Base-by-base conservation (phyloP, 1,140 invertebrate species). In the Cataglyphis hispanica region DNA sequence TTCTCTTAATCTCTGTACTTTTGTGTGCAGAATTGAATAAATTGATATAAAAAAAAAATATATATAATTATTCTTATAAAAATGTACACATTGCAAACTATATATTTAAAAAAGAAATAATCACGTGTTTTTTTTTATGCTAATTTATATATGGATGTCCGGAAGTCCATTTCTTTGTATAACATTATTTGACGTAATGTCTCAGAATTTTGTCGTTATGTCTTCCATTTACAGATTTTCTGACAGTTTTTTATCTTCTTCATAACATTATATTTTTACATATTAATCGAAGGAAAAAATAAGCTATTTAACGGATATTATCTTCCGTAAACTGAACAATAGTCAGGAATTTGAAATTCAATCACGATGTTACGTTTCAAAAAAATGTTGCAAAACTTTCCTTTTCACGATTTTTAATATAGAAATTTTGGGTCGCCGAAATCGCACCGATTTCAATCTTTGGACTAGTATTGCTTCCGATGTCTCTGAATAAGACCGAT, bases 361-460 rank as follows among this genome's bases (percentile, higher is more conserved):
- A 27, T 31, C 3, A 56, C 8, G 4, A 37, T 34, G 11, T 6
- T 53, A 25, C 53, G 7, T 22, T 31, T 0, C 31, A 2, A 37
- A 25, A 2, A 37, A 25, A 58, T 34, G 4, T 16, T 5, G 34
- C 46, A 19, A 46, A 40, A 8, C 10, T 75, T 22, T 10, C 10
- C 10, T 76, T 64, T 10, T 63, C 34, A 16, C 10, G 40, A 6
- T 31, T 11, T 7, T 11, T 7, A 25, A 5, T 25, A 31, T 63
- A 43, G 58, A 64, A 77, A 77, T 43, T 60, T 61, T 25, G 6
- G 37, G 25, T 31, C 37, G 19, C 11, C 25, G 19, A 56, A 31
- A 56, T 37, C 11, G 50, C 25, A 43, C 56, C 22, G 74, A 25
- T 77, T 64, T 77, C 37, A 22, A 76, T 76, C 34, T 37, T 25